Percentiles rank a stretch among this genome's conserved stretches.
Evolutionary conservation across 2,888 invertebrate species (phyloP).

Genomic region (Prenolepis imparis): DNA sequence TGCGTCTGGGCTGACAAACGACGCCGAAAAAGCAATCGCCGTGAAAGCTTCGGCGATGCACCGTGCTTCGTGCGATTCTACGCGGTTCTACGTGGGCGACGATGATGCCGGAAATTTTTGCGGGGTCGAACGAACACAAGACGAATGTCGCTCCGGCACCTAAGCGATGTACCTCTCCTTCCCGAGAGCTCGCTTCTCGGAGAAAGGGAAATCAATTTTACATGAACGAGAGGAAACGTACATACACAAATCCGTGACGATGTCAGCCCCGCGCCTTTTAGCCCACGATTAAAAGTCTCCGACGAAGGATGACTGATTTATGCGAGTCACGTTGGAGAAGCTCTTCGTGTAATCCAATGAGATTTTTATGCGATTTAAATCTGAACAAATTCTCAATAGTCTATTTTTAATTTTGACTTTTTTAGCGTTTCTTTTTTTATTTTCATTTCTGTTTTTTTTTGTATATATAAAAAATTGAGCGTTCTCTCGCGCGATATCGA

Average conservation of each 20-base stretch:
- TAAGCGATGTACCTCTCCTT: constrained; percentile 18
- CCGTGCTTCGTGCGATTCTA: constrained; percentile 23
- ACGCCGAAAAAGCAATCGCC: constrained; percentile 78
- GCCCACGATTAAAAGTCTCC: constrained; percentile 29
- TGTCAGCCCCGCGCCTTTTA: constrained; percentile 18
- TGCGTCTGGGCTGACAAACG: constrained; percentile 76
- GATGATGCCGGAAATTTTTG: constrained; percentile 54
- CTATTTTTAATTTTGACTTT: background rate
- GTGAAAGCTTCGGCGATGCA: constrained; percentile 76
- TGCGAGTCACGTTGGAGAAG: background rate
- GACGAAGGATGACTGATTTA: background rate
- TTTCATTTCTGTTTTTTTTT: background rate
- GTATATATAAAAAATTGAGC: background rate
- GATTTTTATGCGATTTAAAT: background rate
- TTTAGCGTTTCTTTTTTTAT: background rate
- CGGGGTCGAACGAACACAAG: constrained; percentile 31
- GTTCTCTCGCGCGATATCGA: background rate
- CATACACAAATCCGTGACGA: constrained; percentile 45
- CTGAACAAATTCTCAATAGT: background rate
- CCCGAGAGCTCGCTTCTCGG: background rate
- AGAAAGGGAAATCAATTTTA: constrained; percentile 36
- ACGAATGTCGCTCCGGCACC: constrained; percentile 29
- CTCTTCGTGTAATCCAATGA: background rate
- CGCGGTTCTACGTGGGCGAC: constrained; percentile 38
- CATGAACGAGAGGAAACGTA: constrained; percentile 21